Conservation (phyloP, 1,140 invertebrate species). For the Drosophila willistoni region DNA sequence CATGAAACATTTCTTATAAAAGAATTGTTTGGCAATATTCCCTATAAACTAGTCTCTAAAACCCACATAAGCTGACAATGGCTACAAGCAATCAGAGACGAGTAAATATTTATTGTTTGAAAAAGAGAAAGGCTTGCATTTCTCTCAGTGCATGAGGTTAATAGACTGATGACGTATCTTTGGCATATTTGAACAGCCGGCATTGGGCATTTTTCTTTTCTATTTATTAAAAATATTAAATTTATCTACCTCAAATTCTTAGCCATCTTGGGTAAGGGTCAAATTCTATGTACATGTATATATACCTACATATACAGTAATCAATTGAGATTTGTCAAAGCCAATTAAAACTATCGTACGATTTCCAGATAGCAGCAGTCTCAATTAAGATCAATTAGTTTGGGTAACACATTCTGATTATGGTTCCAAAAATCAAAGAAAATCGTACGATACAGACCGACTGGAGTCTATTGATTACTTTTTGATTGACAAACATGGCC, state of each 20-base stretch:
- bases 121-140: not conserved
- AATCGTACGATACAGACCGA: slow-evolving; percentile 35
- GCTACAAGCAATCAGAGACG: no score
- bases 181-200: not conserved
- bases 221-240: not conserved
- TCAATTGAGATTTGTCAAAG: slow-evolving; percentile 41
- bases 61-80: no score
- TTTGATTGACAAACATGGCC: slow-evolving; percentile 6
- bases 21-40: no score
- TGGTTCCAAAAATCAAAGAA: slow-evolving; percentile 8
- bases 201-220: not conserved
- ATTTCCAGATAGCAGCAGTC: slow-evolving; percentile 28
- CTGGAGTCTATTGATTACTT: slow-evolving; percentile 23
- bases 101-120: not conserved
- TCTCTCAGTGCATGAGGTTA: not conserved
- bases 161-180: not conserved
- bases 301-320: not conserved
- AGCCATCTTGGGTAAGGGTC: not conserved
- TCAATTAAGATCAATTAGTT: slow-evolving; percentile 66
- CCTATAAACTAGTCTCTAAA: no score
- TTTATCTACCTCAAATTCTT: slow-evolving; percentile 1
- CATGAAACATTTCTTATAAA: no score
- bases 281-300: not conserved
- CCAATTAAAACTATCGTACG: slow-evolving; percentile 43
- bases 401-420: slow-evolving; percentile 40